Conservation (phyloP, 2,797 vertebrate genomes). For the Poeciliopsis presidionis region DNA sequence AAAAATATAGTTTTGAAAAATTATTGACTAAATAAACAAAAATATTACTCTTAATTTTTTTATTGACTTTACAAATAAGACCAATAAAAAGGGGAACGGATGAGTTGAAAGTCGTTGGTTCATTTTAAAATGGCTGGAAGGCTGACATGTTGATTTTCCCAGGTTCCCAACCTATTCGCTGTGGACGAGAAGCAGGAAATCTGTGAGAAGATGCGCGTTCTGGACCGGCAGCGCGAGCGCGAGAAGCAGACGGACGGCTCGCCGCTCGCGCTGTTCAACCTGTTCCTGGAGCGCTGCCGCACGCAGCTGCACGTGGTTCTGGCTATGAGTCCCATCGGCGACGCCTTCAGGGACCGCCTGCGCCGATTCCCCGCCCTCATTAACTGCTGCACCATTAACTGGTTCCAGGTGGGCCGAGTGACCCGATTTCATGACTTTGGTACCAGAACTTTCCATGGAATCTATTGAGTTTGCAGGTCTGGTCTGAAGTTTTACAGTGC, state of each 20-base stretch:
- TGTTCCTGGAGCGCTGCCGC: constrained; percentile 90
- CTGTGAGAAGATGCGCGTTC: constrained; percentile 87
- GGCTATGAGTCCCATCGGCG: constrained; percentile 94
- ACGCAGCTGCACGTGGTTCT: constrained; percentile 89
- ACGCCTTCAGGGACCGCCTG: constrained; percentile 87
- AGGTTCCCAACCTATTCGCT: constrained; percentile 89
- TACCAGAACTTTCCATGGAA: background rate
- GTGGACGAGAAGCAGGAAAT: constrained; percentile 91
- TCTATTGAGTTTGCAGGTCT: background rate
- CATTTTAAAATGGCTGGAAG: background rate
- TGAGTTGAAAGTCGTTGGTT: background rate
- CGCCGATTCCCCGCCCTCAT: constrained; percentile 93
- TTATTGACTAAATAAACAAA: background rate
- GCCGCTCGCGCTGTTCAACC: constrained; percentile 88
- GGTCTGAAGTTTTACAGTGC: background rate
- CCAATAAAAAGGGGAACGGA: background rate
- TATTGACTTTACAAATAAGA: background rate
- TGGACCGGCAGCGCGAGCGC: constrained; percentile 87
- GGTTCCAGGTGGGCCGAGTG: constrained; percentile 91
- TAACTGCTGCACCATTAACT: constrained; percentile 97
- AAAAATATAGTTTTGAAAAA: background rate
- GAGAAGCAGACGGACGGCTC: constrained; percentile 90
- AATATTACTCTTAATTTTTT: background rate
- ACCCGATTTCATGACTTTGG: background rate
- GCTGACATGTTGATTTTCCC: constrained; percentile 1